These are phyloP conservation scores for Pomatorhinus ruficollis DNA, from an alignment of 2,113 vertebrate species.

Conservation along the genomic window DNA sequence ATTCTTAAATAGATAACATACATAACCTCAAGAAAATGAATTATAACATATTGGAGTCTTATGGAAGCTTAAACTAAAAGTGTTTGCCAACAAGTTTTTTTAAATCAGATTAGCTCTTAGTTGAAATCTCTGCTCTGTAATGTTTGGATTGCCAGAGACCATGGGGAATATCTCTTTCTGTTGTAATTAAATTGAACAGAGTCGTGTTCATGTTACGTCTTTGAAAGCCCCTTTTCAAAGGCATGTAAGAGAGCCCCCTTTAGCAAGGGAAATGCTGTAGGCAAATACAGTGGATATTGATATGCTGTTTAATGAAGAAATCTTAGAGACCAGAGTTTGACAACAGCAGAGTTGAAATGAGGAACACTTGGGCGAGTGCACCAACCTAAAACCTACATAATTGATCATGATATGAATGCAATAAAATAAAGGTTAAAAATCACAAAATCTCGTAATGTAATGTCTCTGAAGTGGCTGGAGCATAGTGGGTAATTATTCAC, in stretches of 20 bases:
- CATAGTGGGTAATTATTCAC: background rate
- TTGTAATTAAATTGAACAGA: conserved; percentile 2
- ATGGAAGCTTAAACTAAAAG: background rate
- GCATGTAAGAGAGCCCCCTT: background rate
- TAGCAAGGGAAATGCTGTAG: background rate
- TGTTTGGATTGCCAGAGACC: conserved; percentile 1
- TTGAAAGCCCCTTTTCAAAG: background rate
- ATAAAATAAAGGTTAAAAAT: background rate
- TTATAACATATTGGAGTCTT: background rate
- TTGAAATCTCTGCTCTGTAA: background rate
- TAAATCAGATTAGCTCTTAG: background rate
- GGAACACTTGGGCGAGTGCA: background rate
- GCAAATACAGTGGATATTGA: background rate
- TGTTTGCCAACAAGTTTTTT: background rate
- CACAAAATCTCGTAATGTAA: background rate
- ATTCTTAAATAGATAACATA: background rate
- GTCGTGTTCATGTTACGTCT: background rate
- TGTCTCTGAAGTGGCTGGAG: background rate
- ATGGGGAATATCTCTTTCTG: background rate
- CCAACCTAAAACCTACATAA: background rate
- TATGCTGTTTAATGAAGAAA: background rate
- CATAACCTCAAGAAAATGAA: conserved; percentile 8
- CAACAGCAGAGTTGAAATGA: background rate
- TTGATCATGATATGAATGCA: background rate
- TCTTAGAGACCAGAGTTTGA: background rate